A percentile compares a stretch with the other conserved stretches of the same genome.
phyloP scores from a whole-genome alignment of 1,140 invertebrate genomes.

The Sminthurinus signatus region DNA sequence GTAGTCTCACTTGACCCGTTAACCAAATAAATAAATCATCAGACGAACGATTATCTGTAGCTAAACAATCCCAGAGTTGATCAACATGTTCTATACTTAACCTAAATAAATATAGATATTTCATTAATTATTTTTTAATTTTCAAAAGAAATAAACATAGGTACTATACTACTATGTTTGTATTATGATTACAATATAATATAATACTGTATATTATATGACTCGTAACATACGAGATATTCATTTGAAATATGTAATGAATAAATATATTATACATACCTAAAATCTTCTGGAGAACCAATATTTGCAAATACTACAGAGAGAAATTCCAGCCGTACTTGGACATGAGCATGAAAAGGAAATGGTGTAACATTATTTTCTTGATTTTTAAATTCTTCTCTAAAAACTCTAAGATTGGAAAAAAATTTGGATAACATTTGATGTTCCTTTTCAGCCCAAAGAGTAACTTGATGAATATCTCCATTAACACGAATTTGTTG shows the following conservation, averaged over 20 bases:
- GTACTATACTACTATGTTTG: constrained; percentile 33
- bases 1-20: constrained; percentile 45
- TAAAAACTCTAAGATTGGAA: constrained; percentile 63
- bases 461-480: constrained; percentile 60
- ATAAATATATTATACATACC: too few relatives aligned
- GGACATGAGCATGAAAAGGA: constrained; percentile 78
- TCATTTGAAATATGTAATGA: too few relatives aligned
- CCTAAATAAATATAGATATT: constrained; percentile 48
- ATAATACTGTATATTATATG: too few relatives aligned
- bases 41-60: constrained; percentile 69
- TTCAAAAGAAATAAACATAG: constrained; percentile 36
- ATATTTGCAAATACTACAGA: constrained; percentile 84
- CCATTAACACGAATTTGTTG: constrained; percentile 62
- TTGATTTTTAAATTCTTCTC: constrained; percentile 47
- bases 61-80: constrained; percentile 78
- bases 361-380: constrained; percentile 54
- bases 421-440: constrained; percentile 90
- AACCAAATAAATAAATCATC: constrained; percentile 91
- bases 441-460: constrained; percentile 83
- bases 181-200: too few relatives aligned
- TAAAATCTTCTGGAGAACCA: constrained; percentile 79
- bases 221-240: too few relatives aligned
- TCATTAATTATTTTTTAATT: too few relatives aligned
- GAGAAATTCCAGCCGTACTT: constrained; percentile 82
- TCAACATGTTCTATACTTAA: constrained; percentile 83